phyloP scores from a whole-genome alignment of 2,888 invertebrate genomes.

The Tipula vernalis region DNA sequence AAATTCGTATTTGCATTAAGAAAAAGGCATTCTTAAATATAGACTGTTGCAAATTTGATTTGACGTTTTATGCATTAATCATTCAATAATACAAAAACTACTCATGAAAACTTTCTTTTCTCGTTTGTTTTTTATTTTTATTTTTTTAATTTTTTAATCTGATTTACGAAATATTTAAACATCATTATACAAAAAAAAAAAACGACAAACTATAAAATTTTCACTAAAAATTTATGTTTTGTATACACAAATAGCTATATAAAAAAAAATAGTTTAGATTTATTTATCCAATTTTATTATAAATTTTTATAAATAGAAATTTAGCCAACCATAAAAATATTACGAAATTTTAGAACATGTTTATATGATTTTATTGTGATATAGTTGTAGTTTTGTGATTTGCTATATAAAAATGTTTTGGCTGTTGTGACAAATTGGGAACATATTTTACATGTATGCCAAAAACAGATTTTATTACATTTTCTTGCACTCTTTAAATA shows the following conservation, averaged over 20 bases:
- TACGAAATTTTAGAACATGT: not conserved
- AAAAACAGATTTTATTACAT: not conserved
- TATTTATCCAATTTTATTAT: not conserved
- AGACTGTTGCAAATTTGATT: not conserved
- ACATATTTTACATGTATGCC: not conserved
- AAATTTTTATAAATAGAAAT: not conserved
- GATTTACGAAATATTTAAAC: not conserved
- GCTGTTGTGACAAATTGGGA: not conserved
- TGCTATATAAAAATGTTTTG: not conserved
- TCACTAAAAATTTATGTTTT: not conserved
- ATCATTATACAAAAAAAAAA: not conserved
- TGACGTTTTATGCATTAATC: not conserved
- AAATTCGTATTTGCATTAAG: not conserved
- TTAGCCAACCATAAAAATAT: not conserved
- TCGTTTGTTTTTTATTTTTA: not conserved
- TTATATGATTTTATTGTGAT: not conserved
- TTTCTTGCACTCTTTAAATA: not conserved
- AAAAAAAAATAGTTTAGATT: not conserved
- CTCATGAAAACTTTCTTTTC: not conserved
- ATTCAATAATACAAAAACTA: not conserved
- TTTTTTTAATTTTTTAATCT: not conserved
- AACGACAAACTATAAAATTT: not conserved
- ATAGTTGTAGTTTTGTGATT: not conserved
- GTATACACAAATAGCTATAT: not conserved
- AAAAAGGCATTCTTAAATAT: not conserved